phyloP scores from a whole-genome alignment of 2,888 invertebrate species.

The Hydriomena furcata region DNA sequence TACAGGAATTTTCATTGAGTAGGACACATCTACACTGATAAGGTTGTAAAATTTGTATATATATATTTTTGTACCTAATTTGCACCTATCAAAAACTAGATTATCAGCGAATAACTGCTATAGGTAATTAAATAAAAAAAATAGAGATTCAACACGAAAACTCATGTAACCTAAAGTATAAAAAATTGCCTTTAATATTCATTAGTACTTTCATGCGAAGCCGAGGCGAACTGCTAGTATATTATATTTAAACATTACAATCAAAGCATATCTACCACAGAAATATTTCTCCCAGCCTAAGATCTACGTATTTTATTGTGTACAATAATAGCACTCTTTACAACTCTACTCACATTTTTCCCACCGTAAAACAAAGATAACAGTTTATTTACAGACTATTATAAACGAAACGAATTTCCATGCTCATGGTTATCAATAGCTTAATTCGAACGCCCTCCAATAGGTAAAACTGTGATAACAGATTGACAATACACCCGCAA shows the following conservation, averaged over 20 bases:
- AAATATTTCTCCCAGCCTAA: conserved; percentile 11
- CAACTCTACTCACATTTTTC: conserved; percentile 14
- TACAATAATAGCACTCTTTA: conserved; percentile 8
- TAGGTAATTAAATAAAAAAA: too few species aligned
- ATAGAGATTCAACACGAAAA: too few species aligned
- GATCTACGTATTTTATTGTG: not conserved
- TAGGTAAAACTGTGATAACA: conserved; percentile 56
- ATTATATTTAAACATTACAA: too few species aligned
- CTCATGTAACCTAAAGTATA: too few species aligned
- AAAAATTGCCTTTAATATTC: too few species aligned
- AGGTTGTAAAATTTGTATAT: too few species aligned
- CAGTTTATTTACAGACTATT: conserved; percentile 11
- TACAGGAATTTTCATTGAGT: not conserved
- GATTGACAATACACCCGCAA: conserved; percentile 39
- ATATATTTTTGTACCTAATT: too few species aligned
- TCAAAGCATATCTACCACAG: not conserved
- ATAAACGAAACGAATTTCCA: conserved; percentile 26
- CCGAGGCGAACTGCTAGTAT: too few species aligned
- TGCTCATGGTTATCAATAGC: conserved; percentile 44
- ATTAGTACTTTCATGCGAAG: too few species aligned
- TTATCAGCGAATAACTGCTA: too few species aligned
- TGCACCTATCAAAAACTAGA: too few species aligned
- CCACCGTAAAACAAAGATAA: conserved; percentile 17
- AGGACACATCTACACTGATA: not conserved
- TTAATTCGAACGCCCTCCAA: conserved; percentile 48